Evolutionary conservation across 1,140 invertebrate genomes (phyloP).

Genomic region (Anastrepha obliqua): DNA sequence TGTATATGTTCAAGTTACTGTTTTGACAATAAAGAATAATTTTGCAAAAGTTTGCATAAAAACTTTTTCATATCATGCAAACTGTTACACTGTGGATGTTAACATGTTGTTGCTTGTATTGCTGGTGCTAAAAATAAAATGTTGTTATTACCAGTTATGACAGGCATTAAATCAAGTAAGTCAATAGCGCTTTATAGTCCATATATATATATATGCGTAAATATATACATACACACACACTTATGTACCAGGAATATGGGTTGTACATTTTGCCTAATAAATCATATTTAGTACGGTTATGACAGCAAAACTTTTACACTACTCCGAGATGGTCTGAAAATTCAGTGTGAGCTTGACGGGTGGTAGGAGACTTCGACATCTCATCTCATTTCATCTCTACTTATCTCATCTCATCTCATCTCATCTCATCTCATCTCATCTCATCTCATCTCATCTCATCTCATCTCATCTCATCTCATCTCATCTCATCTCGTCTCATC

Average conservation of each 20-base stretch:
- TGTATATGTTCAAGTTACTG: background rate
- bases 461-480: too few relatives aligned
- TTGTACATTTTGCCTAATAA: background rate
- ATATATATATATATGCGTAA: background rate
- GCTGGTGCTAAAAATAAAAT: background rate
- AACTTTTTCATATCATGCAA: background rate
- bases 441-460: too few relatives aligned
- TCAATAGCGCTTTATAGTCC: background rate
- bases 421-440: too few relatives aligned
- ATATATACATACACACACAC: background rate
- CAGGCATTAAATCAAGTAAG: background rate
- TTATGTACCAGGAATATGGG: background rate
- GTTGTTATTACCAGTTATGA: background rate
- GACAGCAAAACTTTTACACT: too few relatives aligned
- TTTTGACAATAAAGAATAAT: background rate
- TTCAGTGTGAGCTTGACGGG: too few relatives aligned
- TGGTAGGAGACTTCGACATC: too few relatives aligned
- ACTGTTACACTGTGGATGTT: too few relatives aligned
- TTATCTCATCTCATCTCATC: too few relatives aligned
- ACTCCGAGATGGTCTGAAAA: too few relatives aligned
- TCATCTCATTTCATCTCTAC: too few relatives aligned
- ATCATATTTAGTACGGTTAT: too few relatives aligned
- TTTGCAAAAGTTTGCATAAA: background rate
- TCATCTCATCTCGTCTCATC: too few relatives aligned
- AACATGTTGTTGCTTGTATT: background rate